phyloP scores from a whole-genome alignment of 2,113 vertebrate genomes.

The Probosciger aterrimus region DNA sequence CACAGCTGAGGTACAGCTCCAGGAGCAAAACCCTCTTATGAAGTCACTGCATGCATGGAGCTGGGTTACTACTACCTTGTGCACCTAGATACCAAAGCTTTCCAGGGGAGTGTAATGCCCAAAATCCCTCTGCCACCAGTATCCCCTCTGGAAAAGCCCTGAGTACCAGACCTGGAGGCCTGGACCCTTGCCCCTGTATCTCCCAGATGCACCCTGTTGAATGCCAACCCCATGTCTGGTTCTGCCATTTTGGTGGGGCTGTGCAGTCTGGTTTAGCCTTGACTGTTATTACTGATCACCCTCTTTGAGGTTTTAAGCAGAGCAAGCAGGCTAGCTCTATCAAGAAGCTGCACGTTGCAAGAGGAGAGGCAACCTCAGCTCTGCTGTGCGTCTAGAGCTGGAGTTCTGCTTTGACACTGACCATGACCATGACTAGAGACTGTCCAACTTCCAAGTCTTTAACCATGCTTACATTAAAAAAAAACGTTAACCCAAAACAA shows the following conservation, averaged over 20 bases:
- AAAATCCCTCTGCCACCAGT: not conserved
- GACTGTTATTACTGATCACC: not conserved
- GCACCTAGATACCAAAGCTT: not conserved
- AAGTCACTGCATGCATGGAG: not conserved
- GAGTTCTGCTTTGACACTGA: not conserved
- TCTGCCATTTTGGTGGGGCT: accelerated
- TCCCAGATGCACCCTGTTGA: not conserved
- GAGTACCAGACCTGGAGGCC: not conserved
- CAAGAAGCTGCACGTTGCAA: not conserved
- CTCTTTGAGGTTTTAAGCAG: not conserved
- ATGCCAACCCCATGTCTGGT: not conserved
- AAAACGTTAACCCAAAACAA: not conserved
- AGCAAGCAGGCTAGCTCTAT: not conserved
- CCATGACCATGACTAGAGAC: not conserved
- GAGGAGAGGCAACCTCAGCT: not conserved
- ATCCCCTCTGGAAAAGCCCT: not conserved
- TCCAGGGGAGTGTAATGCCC: accelerated
- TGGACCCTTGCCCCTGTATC: not conserved
- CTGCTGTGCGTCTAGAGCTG: not conserved
- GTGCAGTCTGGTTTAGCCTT: not conserved
- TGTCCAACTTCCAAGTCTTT: not conserved
- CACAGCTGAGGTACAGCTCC: not conserved
- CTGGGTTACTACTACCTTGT: not conserved
- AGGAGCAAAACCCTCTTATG: not conserved
- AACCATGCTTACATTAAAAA: not conserved